Evolutionary conservation across 2,797 vertebrate genomes (phyloP).

Genomic region (Melanotaenia pygmaea): DNA sequence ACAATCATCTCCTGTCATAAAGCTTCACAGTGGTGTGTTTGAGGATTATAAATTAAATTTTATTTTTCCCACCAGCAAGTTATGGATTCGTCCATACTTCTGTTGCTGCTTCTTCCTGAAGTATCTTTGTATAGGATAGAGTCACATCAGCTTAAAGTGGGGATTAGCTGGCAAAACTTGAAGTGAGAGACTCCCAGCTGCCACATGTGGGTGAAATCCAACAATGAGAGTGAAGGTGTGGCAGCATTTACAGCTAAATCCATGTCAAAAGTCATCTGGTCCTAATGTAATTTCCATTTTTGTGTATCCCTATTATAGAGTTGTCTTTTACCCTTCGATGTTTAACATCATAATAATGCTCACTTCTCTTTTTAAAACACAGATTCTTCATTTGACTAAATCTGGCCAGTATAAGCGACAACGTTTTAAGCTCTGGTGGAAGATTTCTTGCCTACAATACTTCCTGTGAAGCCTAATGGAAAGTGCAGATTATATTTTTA

Average conservation of each 20-base stretch:
- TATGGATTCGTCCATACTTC: conserved; percentile 24
- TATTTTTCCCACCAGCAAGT: conserved; percentile 28
- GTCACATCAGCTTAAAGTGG: conserved; percentile 33
- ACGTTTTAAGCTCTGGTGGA: neutral
- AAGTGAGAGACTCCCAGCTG: conserved; percentile 36
- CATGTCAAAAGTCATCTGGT: conserved; percentile 29
- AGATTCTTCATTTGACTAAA: neutral
- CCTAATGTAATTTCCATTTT: conserved; percentile 16
- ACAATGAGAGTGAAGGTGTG: conserved; percentile 18
- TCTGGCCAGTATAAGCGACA: neutral
- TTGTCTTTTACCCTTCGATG: conserved; percentile 1
- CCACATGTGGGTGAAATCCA: conserved; percentile 14
- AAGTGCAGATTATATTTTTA: neutral
- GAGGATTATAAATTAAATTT: conserved; percentile 31
- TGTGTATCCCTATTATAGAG: neutral
- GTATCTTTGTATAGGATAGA: conserved; percentile 1
- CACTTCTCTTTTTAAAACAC: neutral
- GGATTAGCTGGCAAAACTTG: conserved; percentile 34
- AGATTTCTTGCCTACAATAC: neutral
- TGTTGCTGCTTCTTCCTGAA: conserved; percentile 39
- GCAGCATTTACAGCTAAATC: conserved; percentile 21
- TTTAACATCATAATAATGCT: neutral
- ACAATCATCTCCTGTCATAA: conserved; percentile 34
- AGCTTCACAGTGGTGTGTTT: conserved; percentile 19
- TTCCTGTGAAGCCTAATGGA: neutral